Evolutionary conservation across 2,797 vertebrate species (phyloP), one percentile per base, ranked within the genome.

Genomic region (Xiphophorus birchmanni): DNA sequence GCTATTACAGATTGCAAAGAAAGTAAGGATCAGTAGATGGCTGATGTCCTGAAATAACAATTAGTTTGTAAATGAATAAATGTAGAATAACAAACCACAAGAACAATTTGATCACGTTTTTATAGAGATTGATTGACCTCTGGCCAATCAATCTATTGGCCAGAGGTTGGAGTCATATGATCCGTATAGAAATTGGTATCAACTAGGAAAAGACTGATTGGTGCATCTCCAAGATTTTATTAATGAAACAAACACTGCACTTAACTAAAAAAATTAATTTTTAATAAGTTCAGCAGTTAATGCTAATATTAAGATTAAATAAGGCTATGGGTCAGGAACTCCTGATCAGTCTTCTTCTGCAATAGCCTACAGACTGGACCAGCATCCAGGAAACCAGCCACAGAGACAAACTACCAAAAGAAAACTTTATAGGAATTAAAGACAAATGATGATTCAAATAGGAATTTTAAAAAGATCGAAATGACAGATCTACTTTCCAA

Each of bases 1-100:
- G 74, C 63, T 81, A 78, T 45, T 72, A 72, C 3, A 84, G n/a
- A 84, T 40, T 18, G 78, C 40, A 85, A 40, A 75, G n/a, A 88
- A 78, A 83, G 26, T 67, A 63, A 86, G 50, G 26, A 79, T 47
- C 26, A 67, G 17, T 69, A 48, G 78, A 82, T 29, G 75, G 81
- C 81, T 83, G 84, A 81, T 56, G 42, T 83, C 83, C 78, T 80
- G 58, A 65, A 81, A 73, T 12, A 35, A 29, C 48, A 42, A 48
- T 29, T 80, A 50, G 6, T 32, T 50, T 63, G 35, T 58, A 0
- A 65, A 78, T 0, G 2, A 47, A 47, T 81, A 23, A 10, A 47
- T 18, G 21, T 17, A 12, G 44, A 71, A 2, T 26, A 74, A 67
- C 13, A 17, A 15, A 72, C 12, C 26, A 72, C 6, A 4, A n/a